phyloP scores from a whole-genome alignment of 2,888 invertebrate species.

The Bursaphelenchus okinawaensis region DNA sequence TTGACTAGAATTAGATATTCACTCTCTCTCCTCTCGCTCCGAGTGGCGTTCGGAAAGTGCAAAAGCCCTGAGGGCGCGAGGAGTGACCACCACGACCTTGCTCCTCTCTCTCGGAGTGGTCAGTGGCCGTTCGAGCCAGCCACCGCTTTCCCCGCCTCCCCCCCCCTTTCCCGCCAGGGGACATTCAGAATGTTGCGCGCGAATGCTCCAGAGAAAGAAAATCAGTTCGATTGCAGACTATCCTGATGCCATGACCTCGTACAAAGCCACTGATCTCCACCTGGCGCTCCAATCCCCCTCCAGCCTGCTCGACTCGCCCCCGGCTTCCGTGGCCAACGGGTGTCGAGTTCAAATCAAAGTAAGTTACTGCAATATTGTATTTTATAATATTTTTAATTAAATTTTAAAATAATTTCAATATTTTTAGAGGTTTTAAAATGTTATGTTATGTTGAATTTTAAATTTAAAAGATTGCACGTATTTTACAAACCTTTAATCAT shows the following conservation, averaged over 20 bases:
- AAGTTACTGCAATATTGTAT: not conserved
- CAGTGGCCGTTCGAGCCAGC: not conserved
- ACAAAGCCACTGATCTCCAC: not conserved
- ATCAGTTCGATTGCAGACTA: not conserved
- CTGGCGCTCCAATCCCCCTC: not conserved
- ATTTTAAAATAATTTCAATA: not conserved
- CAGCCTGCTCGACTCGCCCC: not conserved
- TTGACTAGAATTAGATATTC: not conserved
- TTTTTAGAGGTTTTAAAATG: not conserved
- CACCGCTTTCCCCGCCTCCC: not conserved
- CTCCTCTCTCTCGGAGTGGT: not conserved
- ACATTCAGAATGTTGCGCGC: not conserved
- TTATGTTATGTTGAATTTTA: no score
- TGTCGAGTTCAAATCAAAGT: no score
- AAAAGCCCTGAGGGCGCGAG: not conserved
- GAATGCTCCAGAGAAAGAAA: not conserved
- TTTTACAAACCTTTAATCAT: no score
- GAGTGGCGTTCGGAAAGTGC: not conserved
- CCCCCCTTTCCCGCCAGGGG: not conserved
- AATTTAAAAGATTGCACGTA: no score
- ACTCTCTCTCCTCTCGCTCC: not conserved
- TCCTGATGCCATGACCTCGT: not conserved
- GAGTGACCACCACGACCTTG: slow-evolving; percentile 12
- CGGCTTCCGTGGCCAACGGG: not conserved
- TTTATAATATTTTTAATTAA: not conserved